Percentiles rank a stretch among this genome's conserved stretches.
Conservation (phyloP, 2,113 vertebrate genomes). For the Nothocercus nigrocapillus region DNA sequence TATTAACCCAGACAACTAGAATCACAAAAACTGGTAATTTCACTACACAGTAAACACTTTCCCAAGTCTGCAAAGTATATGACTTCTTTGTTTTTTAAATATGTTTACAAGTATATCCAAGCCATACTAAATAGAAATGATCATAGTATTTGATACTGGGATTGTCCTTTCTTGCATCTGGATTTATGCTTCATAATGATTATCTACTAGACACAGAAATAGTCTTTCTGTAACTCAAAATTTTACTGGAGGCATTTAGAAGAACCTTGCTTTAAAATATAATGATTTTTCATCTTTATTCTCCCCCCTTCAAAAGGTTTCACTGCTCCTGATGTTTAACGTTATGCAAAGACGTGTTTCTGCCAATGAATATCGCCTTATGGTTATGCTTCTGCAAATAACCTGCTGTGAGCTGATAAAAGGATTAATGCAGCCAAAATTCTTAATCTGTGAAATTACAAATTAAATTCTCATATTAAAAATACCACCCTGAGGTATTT, state of each 20-base stretch:
- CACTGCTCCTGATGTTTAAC: conserved; percentile 85
- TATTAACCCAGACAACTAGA: conserved; percentile 15
- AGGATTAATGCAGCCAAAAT: conserved; percentile 95
- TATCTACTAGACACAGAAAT: conserved; percentile 85
- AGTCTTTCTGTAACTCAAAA: conserved; percentile 80
- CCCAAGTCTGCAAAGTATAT: conserved; percentile 45
- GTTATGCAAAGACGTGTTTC: conserved; percentile 86
- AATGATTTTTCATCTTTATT: conserved; percentile 89
- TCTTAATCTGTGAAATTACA: conserved; percentile 96
- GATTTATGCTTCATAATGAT: conserved; percentile 83
- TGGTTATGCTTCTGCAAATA: conserved; percentile 89
- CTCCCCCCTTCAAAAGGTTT: conserved; percentile 88
- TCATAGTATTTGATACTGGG: conserved; percentile 69
- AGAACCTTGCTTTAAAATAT: conserved; percentile 86
- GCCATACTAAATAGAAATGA: conserved; percentile 71
- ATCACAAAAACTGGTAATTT: conserved; percentile 18
- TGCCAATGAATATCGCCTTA: conserved; percentile 87
- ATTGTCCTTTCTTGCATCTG: conserved; percentile 76
- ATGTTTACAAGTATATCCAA: conserved; percentile 75
- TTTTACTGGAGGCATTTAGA: conserved; percentile 85
- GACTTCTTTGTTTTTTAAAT: conserved; percentile 78
- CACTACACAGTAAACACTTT: conserved; percentile 45
- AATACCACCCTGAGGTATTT: conserved; percentile 91
- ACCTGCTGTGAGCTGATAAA: conserved; percentile 98
- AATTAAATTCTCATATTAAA: conserved; percentile 94